Percentiles rank a stretch among this genome's conserved stretches.
These are phyloP conservation scores for Lithobates pipiens DNA, from an alignment of 2,797 vertebrate genomes.

Conservation along the genomic window DNA sequence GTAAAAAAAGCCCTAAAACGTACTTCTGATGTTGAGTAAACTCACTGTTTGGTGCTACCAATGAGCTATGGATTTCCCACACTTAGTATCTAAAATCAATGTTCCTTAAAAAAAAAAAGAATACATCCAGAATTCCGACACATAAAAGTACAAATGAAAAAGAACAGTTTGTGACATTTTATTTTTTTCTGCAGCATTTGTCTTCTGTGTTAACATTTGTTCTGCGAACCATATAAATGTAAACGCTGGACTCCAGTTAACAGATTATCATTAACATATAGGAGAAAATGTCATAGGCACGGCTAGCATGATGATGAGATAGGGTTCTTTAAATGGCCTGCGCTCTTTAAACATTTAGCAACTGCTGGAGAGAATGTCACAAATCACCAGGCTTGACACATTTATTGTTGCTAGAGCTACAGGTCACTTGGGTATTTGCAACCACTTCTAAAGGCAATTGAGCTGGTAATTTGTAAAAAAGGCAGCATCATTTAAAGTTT, in stretches of 20 bases:
- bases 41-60: too few species aligned
- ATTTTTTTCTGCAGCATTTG: too few species aligned
- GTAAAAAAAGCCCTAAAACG: too few species aligned
- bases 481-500: background rate
- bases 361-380: constrained; percentile 11
- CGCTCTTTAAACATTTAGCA: constrained; percentile 7
- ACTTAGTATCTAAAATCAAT: too few species aligned
- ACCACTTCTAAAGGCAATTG: background rate
- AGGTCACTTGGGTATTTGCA: background rate
- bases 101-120: too few species aligned
- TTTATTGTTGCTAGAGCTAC: background rate
- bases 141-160: background rate
- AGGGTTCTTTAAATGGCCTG: background rate
- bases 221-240: background rate
- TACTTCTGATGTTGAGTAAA: too few species aligned
- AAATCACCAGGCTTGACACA: background rate
- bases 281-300: constrained; percentile 11
- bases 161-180: too few species aligned
- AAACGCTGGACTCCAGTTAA: background rate
- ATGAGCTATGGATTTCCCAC: too few species aligned
- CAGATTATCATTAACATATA: constrained; percentile 4
- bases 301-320: constrained; percentile 17
- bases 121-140: background rate
- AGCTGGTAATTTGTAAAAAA: background rate
- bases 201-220: background rate